phyloP scores from a whole-genome alignment of 2,113 vertebrate species.

The Periophthalmodon schlosseri region DNA sequence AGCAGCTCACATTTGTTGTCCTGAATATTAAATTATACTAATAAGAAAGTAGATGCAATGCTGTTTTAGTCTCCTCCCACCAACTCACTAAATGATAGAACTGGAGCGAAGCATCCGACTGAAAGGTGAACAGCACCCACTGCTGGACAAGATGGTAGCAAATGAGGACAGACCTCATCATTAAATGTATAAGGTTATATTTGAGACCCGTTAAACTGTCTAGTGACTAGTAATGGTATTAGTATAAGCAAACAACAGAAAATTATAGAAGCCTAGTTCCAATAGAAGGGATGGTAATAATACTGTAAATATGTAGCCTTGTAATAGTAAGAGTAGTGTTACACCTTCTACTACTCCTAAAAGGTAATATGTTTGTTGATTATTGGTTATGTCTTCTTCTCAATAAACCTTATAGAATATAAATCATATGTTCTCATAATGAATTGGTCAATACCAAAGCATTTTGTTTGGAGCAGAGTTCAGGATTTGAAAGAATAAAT shows the following conservation, averaged over 20 bases:
- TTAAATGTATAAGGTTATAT: neutral
- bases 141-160: constrained; percentile 48
- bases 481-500: no score
- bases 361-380: no score
- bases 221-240: neutral
- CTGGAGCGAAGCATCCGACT: constrained; percentile 5
- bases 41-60: constrained; percentile 43
- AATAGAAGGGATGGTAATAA: neutral
- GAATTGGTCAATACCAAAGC: no score
- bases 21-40: constrained; percentile 10
- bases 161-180: neutral
- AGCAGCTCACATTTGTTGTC: neutral
- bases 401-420: no score
- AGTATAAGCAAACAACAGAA: neutral
- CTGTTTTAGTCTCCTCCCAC: constrained; percentile 31
- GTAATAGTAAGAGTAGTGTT: neutral
- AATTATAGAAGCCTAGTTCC: neutral
- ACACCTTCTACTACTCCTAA: neutral
- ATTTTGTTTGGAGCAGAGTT: no score
- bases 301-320: neutral
- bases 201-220: neutral
- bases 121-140: constrained; percentile 61
- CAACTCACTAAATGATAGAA: constrained; percentile 35
- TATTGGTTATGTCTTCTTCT: no score
- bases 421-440: no score